Evolutionary conservation across 2,113 vertebrate species (phyloP).

Genomic region (Corythornis madagascariensis): DNA sequence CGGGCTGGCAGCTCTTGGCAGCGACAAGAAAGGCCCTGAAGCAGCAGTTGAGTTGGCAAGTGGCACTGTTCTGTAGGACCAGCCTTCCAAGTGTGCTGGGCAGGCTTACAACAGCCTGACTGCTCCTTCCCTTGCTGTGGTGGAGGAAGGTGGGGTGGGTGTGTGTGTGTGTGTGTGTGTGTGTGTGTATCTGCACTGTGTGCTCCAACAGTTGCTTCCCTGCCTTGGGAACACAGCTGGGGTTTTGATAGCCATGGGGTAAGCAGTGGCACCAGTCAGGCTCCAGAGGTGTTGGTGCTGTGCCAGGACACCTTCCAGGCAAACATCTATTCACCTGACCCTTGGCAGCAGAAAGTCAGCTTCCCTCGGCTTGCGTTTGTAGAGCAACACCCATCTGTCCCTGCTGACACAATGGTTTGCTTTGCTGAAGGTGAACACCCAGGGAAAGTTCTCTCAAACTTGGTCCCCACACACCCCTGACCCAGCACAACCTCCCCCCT

Average conservation of each 20-base stretch:
- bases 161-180: neutral
- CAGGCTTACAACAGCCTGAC: neutral
- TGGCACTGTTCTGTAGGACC: neutral
- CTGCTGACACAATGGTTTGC: neutral
- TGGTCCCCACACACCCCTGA: neutral
- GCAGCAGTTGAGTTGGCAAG: neutral
- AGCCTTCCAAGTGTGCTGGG: neutral
- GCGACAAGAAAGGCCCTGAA: neutral
- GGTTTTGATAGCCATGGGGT: neutral
- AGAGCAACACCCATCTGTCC: neutral
- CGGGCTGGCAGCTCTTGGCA: neutral
- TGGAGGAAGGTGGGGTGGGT: neutral
- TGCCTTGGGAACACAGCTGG: neutral
- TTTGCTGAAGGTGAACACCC: neutral
- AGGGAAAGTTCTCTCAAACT: neutral
- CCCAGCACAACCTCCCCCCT: neutral
- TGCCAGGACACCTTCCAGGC: neutral
- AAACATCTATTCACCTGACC: neutral
- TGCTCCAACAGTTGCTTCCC: neutral
- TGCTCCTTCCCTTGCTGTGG: neutral
- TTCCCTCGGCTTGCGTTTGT: neutral
- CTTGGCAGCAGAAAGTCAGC: neutral
- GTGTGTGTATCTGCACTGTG: neutral
- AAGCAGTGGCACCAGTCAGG: fast-evolving
- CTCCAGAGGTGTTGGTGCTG: neutral